Evolutionary conservation across 2,888 invertebrate genomes (phyloP).

Genomic region (Dione juno): DNA sequence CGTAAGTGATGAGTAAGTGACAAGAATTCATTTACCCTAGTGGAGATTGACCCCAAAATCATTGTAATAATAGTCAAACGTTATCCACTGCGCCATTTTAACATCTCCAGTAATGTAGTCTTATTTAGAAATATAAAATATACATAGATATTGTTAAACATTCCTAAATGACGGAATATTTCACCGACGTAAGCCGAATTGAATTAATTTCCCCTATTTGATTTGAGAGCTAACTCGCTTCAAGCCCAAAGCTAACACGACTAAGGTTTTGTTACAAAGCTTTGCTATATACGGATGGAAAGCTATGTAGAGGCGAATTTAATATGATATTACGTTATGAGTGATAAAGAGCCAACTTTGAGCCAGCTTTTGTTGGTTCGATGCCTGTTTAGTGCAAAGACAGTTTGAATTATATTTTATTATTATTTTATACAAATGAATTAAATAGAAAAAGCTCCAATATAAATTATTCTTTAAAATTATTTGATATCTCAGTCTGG

Average conservation of each 20-base stretch:
- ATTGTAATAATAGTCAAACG: too few species aligned
- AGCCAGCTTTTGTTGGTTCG: background rate
- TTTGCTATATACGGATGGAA: background rate
- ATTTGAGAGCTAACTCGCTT: conserved; percentile 23
- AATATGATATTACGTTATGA: background rate
- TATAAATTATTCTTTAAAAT: too few species aligned
- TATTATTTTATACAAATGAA: too few species aligned
- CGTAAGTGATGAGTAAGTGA: too few species aligned
- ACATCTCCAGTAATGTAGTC: too few species aligned
- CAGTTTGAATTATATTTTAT: too few species aligned
- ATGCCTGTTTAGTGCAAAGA: background rate
- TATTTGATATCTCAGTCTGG: too few species aligned
- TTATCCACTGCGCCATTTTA: too few species aligned
- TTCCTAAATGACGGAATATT: conserved; percentile 2
- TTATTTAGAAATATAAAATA: background rate
- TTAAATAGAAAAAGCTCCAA: too few species aligned
- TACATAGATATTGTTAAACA: background rate
- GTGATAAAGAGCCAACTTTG: background rate
- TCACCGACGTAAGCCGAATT: conserved; percentile 7
- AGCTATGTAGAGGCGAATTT: conserved; percentile 3
- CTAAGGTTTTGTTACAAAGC: conserved; percentile 7
- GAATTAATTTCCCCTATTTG: conserved; percentile 29
- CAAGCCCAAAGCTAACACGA: conserved; percentile 15
- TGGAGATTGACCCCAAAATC: too few species aligned
- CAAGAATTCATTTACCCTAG: too few species aligned